Percentiles rank a stretch among this genome's conserved stretches.
Evolutionary conservation across 2,113 vertebrate genomes (phyloP).

Genomic region (Hemichromis elongatus): DNA sequence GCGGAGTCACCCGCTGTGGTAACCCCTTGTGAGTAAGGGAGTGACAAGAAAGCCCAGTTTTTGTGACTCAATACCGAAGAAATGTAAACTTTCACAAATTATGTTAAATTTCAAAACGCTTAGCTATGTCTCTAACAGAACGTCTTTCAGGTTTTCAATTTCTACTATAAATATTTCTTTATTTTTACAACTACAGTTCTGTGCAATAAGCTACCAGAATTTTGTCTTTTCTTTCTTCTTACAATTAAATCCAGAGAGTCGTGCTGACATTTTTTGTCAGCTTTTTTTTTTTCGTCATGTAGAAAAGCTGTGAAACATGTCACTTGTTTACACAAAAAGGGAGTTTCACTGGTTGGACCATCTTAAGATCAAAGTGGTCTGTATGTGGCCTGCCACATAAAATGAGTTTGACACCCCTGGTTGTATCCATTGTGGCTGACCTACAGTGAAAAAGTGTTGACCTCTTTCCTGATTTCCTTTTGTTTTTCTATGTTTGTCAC

Average conservation of each 20-base stretch:
- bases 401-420: no score
- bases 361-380: no score
- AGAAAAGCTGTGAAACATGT: no score
- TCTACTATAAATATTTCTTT: neutral
- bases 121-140: neutral
- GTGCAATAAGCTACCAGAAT: neutral
- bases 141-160: neutral
- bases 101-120: neutral
- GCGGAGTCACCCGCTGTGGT: neutral
- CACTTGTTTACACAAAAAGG: neutral
- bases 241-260: neutral
- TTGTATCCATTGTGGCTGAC: no score
- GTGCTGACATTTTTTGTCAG: neutral
- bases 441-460: no score
- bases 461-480: no score
- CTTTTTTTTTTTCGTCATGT: neutral
- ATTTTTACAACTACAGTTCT: neutral
- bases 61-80: neutral
- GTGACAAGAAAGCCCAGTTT: neutral
- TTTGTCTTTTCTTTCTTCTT: neutral
- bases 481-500: no score
- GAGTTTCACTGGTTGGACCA: no score
- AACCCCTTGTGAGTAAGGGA: neutral
- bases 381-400: no score
- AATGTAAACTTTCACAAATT: neutral